These are phyloP conservation scores for Porites cylindrica DNA, from an alignment of 92 coral and sea anemone species.

Conservation along the genomic window DNA sequence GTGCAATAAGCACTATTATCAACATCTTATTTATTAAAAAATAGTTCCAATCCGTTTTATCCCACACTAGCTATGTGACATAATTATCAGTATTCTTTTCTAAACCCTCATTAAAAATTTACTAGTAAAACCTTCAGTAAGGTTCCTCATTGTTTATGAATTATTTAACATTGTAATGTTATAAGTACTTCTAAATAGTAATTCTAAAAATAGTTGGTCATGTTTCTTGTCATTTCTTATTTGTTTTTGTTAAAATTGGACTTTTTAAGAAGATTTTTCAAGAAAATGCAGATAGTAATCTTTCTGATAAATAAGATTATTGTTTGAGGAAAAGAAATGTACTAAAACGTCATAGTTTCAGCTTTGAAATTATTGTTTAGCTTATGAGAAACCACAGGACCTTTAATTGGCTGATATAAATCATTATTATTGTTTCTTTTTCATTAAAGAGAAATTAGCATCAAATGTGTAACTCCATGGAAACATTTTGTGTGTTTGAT, in stretches of 20 bases:
- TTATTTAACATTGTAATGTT: background rate
- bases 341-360: too few relatives aligned
- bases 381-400: background rate
- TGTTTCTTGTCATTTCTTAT: background rate
- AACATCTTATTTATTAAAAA: too few relatives aligned
- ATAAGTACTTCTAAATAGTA: too few relatives aligned
- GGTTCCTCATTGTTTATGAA: conserved; percentile 5
- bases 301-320: too few relatives aligned
- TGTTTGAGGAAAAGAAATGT: too few relatives aligned
- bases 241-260: background rate
- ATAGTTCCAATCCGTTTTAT: background rate
- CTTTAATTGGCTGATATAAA: conserved; percentile 2
- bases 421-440: background rate
- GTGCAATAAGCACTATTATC: too few relatives aligned
- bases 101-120: conserved; percentile 4
- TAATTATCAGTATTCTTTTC: background rate
- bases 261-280: background rate
- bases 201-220: background rate
- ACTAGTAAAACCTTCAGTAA: background rate
- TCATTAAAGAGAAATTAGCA: background rate
- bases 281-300: background rate
- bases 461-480: conserved; percentile 27
- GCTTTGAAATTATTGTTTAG: background rate
- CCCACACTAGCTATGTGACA: background rate
- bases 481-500: conserved; percentile 17